Percentiles rank a stretch among this genome's conserved stretches.
These are phyloP conservation scores for Eulacestoma nigropectus DNA, from an alignment of 2,113 vertebrate genomes.

Conservation along the genomic window DNA sequence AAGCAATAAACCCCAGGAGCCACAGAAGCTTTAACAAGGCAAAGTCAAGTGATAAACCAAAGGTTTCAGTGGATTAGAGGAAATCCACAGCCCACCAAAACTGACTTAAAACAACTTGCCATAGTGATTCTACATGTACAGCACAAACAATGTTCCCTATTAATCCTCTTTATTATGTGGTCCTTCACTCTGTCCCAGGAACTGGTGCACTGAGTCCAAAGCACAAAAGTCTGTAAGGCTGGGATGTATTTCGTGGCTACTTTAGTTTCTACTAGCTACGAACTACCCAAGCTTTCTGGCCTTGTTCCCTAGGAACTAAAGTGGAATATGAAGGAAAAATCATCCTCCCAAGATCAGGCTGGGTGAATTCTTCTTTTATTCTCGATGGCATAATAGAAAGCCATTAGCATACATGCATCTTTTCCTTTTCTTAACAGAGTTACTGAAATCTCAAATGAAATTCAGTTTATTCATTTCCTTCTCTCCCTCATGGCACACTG, in stretches of 20 bases:
- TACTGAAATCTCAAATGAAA: neutral
- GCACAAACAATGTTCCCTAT: neutral
- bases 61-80: conserved; percentile 24
- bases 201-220: neutral
- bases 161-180: conserved; percentile 4
- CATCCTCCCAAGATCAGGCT: neutral
- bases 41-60: conserved; percentile 21
- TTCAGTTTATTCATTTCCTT: neutral
- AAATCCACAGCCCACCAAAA: conserved; percentile 35
- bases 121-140: conserved; percentile 18
- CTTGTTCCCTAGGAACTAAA: neutral
- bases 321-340: neutral
- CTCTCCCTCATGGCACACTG: neutral
- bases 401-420: neutral
- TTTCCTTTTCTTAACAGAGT: neutral
- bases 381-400: neutral
- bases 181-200: neutral
- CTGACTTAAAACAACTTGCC: neutral
- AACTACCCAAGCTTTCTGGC: neutral
- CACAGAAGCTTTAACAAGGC: conserved; percentile 7
- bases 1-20: conserved; percentile 37
- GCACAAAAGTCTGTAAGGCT: neutral
- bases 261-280: neutral
- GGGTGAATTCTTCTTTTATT: neutral
- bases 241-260: neutral